Evolutionary conservation across 2,113 vertebrate genomes (phyloP), one percentile per base, ranked within the genome.

Genomic region (Tor tambroides): DNA sequence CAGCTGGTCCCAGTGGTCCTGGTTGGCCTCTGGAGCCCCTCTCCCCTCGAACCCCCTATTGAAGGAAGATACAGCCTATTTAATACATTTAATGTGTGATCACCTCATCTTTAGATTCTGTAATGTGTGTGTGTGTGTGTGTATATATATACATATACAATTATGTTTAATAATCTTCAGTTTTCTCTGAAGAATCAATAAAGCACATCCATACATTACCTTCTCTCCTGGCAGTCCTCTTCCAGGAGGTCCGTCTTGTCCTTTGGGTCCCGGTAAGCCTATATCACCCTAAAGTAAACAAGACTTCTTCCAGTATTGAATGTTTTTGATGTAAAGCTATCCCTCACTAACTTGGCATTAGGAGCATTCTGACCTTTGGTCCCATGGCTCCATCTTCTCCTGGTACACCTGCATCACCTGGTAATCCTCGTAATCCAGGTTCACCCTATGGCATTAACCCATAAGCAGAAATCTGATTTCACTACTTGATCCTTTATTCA

Each of bases 11-110:
- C 0, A 88, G 61, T 5, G 84, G 32, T 6, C 95, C 95, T 10
- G 91, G 79, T 23, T 84, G 91, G 2, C 95, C 95, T 54, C 94
- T 89, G 72, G 67, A 26, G 0, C 94, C 95, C 28, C 92, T 78
- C 26, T 94, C 92, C 26, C 95, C 95, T 91, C 56, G 87, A 91
- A 94, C 92, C 9, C 95, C 95, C 95, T 96, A 87, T 9, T 69
- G 89, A 59, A 80, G 51, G 26, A 54, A 77, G 38, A 54, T 8
- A 28, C 4, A 26, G 69, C 23, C 4, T 38, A 2, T 69, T 69
- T 30, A 26, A 61, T 4, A 54, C 46, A 46, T 46, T 46, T 46
- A 14, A 46, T 46, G 11, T 46, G 41, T 43, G 8, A 43, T 43
- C 2, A 2, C 41, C 7, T 43, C 46, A 46, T 46, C 38, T 54